Base-by-base conservation (phyloP, 2,888 invertebrate species). In the Epinotia nisella region DNA sequence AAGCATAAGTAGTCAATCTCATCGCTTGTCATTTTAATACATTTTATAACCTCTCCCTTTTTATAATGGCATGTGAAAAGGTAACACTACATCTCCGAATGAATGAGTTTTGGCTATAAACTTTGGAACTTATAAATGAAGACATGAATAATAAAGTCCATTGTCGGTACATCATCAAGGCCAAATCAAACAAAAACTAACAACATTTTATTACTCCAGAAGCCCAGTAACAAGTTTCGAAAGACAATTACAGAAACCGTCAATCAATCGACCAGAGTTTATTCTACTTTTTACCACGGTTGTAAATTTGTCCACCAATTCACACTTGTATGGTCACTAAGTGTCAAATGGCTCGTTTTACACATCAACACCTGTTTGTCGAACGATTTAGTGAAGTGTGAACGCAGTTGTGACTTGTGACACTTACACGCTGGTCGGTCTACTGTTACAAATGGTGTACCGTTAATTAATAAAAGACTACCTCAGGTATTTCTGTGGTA, bases 341-440 rank as follows among this genome's bases (percentile, higher is more conserved):
- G 86, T 86, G 86, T 87, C 83, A 86, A 86, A 84, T 80, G 78
- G 83, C 78, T 80, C 81, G 78, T 84, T 87, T 87, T 83, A 88
- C 86, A 87, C 87, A 85, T 90, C 86, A 79, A 78, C 83, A 85
- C 83, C 82, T 85, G 87, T 90, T 91, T 90, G 90, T 89, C 82
- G 76, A 82, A 81, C 82, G 78, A 81, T 83, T 84, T 83, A 86
- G 78, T 80, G 83, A 83, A 80, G 88, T 91, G 90, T 88, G 84
- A 90, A 90, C 59, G 17, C 49, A 72, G 73, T 68, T 73, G 73
- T 73, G 72, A 68, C 64, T 85, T 85, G 78, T 85, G 83, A 82
- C 83, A 82, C 55, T 78, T 76, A 70, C 61, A 74, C 56, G 56
- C 21, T 45, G 58, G 11, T 21, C 58, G 75, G 78, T 80, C 75